phyloP scores from a whole-genome alignment of 2,113 vertebrate species.

The Leptosomus discolor region DNA sequence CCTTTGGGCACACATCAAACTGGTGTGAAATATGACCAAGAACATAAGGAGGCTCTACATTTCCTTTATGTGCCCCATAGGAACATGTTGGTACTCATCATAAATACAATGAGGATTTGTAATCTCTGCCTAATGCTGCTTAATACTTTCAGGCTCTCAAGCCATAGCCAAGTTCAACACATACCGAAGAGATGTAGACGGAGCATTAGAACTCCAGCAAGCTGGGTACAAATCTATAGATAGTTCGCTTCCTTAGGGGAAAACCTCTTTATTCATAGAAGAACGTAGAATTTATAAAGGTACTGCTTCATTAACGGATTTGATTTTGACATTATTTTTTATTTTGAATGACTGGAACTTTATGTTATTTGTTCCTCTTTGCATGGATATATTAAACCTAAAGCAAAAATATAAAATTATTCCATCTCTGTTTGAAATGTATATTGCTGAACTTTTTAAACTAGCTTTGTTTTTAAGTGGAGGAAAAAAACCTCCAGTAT shows the following conservation, averaged over 20 bases:
- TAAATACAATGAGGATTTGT: neutral
- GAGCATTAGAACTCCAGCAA: neutral
- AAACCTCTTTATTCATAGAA: neutral
- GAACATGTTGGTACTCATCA: neutral
- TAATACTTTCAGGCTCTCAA: neutral
- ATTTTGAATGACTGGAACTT: neutral
- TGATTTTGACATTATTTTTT: neutral
- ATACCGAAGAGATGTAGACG: neutral
- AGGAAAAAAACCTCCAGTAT: neutral
- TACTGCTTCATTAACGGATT: neutral
- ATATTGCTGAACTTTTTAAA: neutral
- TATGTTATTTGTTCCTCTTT: neutral
- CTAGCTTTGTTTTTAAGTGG: neutral
- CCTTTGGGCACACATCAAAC: neutral
- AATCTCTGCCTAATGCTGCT: neutral
- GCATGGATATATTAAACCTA: neutral
- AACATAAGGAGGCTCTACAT: neutral
- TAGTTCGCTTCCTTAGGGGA: neutral
- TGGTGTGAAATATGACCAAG: neutral
- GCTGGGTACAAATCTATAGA: neutral
- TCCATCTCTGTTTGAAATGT: neutral
- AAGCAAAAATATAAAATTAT: neutral
- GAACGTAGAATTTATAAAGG: neutral
- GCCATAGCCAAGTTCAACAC: neutral
- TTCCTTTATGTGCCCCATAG: neutral